Percentiles rank a stretch among this genome's conserved stretches.
Evolutionary conservation across 92 coral and sea anemone genomes (phyloP).

Genomic region (Diadumene lineata): DNA sequence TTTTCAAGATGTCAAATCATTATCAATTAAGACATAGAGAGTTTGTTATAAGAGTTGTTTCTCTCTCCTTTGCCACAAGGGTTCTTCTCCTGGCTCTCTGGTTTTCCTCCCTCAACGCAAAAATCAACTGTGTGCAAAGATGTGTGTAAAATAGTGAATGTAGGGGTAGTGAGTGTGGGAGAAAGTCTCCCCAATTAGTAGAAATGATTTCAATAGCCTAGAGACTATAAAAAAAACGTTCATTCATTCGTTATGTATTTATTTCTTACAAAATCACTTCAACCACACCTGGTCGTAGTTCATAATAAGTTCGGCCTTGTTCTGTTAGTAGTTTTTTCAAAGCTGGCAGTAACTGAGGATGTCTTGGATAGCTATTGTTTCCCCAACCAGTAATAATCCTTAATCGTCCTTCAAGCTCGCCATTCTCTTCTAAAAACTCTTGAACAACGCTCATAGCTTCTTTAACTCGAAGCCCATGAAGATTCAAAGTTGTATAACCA

Average conservation of each 20-base stretch:
- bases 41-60: too few relatives aligned
- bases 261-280: conserved; percentile 17
- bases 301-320: conserved; percentile 10
- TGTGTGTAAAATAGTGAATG: too few relatives aligned
- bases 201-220: too few relatives aligned
- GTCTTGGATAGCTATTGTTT: conserved; percentile 18
- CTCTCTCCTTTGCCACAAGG: too few relatives aligned
- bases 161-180: too few relatives aligned
- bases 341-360: conserved; percentile 22
- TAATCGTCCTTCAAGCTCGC: conserved; percentile 8
- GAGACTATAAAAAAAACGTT: neutral
- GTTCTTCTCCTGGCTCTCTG: too few relatives aligned
- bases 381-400: conserved; percentile 43
- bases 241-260: too few relatives aligned
- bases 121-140: too few relatives aligned
- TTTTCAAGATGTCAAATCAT: too few relatives aligned
- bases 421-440: conserved; percentile 21
- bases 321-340: conserved; percentile 10
- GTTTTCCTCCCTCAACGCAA: too few relatives aligned
- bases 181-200: too few relatives aligned
- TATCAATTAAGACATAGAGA: too few relatives aligned
- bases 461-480: conserved; percentile 34
- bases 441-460: conserved; percentile 26
- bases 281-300: conserved; percentile 28
- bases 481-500: conserved; percentile 20